Percentiles rank a stretch among this genome's conserved stretches.
Evolutionary conservation across 2,888 invertebrate genomes (phyloP).

Genomic region (Lepidocyrtinus sp.): DNA sequence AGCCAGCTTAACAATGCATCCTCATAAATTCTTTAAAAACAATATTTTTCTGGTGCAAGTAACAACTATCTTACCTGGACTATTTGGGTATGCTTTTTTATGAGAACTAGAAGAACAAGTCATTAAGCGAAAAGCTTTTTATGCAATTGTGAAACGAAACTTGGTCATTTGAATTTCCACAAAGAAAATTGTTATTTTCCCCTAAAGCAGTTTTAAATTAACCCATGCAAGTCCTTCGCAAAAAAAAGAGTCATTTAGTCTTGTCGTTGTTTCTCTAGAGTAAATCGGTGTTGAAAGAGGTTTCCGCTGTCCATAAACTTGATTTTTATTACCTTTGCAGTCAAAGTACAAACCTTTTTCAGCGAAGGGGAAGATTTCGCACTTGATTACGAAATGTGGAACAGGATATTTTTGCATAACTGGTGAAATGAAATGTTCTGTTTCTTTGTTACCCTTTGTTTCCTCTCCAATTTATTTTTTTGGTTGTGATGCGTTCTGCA

Average conservation of each 20-base stretch:
- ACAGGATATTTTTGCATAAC: background rate
- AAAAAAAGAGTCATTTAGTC: background rate
- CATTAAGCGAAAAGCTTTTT: no score
- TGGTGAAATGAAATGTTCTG: background rate
- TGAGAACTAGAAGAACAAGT: no score
- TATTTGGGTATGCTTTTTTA: background rate
- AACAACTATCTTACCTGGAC: background rate
- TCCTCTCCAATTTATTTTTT: background rate
- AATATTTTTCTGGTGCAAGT: conserved; percentile 1
- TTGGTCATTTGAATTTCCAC: background rate
- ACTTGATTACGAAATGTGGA: conserved; percentile 11
- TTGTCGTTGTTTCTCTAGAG: background rate
- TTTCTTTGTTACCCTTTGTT: background rate
- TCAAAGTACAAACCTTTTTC: background rate
- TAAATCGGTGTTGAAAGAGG: background rate
- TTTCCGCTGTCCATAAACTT: conserved; percentile 1
- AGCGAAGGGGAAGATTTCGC: background rate
- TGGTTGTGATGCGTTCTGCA: background rate
- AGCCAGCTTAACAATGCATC: background rate
- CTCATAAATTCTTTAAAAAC: background rate
- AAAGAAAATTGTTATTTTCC: background rate
- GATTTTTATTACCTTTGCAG: background rate
- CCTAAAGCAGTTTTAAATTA: conserved; percentile 6
- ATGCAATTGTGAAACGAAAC: no score
- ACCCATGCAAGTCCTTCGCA: background rate